Evolutionary conservation across 1,140 invertebrate genomes (phyloP), one percentile per base, ranked within the genome.

Genomic region (Frieseomelitta varia): DNA sequence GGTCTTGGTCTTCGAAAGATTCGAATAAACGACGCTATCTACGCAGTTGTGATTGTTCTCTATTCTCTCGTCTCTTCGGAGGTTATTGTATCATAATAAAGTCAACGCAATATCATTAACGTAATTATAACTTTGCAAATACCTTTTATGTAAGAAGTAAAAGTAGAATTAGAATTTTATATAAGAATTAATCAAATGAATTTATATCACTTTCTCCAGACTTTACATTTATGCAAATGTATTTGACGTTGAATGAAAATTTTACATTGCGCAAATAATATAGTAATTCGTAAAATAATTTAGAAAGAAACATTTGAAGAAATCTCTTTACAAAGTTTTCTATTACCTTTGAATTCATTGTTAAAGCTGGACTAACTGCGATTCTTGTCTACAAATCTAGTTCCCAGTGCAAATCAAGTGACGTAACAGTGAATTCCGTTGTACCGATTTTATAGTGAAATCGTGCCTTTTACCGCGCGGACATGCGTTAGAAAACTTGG

Each of bases 391-490:
- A n/a, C 1, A n/a, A 63, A 12, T 24, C 24, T 30, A 84, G 53
- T 79, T 72, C 12, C 1, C 2, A 27, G n/a, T 39, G 58, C 17
- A 11, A 30, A 19, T 61, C n/a, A 39, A 27, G 30, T 84, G 76
- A 75, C 30, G 71, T 84, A 87, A 87, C 3, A n/a, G 24, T 74
- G 69, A 53, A 79, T 79, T 84, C 34, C 80, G 14, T 69, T 83
- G 71, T 71, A 74, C 65, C 58, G n/a, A 80, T 86, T 80, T 86
- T 86, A 27, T 39, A 63, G 76, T 56, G 56, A 87, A 85, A 82
- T 84, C 68, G 63, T 47, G 58, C 69, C 63, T 63, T 71, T 81
- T 74, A 86, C 68, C 63, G 39, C 11, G 6, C 61, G 14, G 2
- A 76, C n/a, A 1, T 47, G 30, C 17, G 27, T 51, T 47, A 67